Conservation (phyloP, 2,113 vertebrate species). For the Anoura caudifer region DNA sequence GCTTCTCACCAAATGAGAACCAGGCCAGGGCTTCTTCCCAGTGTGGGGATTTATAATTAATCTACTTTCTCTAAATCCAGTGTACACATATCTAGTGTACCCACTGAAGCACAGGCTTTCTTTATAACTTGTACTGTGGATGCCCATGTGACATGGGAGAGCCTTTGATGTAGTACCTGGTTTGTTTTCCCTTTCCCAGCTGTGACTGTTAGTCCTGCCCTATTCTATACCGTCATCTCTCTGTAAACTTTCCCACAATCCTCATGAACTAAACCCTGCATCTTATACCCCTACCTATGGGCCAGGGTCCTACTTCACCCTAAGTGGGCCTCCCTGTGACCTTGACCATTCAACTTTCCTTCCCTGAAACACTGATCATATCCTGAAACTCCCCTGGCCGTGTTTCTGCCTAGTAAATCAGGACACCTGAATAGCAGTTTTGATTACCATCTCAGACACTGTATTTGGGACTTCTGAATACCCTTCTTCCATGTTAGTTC, state of each 20-base stretch:
- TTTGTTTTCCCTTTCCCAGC: neutral
- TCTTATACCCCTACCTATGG: neutral
- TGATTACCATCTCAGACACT: neutral
- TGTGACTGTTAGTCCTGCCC: neutral
- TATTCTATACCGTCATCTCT: constrained; percentile 12
- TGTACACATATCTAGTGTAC: neutral
- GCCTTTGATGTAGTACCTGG: neutral
- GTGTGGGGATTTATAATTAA: constrained; percentile 29
- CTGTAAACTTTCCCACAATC: neutral
- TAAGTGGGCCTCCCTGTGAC: neutral
- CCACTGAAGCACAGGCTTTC: neutral
- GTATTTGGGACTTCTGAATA: constrained; percentile 4
- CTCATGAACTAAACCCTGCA: neutral
- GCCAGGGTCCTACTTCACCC: neutral
- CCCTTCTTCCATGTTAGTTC: constrained; percentile 14
- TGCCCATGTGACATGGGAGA: neutral
- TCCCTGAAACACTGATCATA: neutral
- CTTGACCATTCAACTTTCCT: neutral
- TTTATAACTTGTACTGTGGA: neutral
- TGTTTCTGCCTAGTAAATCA: neutral
- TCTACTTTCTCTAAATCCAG: constrained; percentile 20
- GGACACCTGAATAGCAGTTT: constrained; percentile 10
- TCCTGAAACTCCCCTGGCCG: neutral
- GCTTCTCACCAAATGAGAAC: neutral
- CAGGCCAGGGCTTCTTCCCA: neutral